phyloP scores from a whole-genome alignment of 2,113 vertebrate species.

The Tachysurus vachellii region DNA sequence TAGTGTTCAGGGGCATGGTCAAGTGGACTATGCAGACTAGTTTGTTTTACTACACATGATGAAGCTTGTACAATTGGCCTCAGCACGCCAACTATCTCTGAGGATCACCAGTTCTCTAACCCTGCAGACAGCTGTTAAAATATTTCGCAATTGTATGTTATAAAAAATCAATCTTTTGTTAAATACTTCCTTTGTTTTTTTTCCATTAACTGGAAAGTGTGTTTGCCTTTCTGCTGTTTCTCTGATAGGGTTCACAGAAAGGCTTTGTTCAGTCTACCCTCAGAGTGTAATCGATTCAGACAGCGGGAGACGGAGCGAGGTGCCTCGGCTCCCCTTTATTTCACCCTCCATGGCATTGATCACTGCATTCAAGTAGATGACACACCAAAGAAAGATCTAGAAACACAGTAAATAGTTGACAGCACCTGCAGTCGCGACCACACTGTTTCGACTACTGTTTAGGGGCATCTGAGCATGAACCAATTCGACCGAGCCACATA shows the following conservation, averaged over 20 bases:
- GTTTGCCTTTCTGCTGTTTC: slow-evolving; percentile 33
- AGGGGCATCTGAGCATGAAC: slow-evolving; percentile 3
- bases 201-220: slow-evolving; percentile 9
- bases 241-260: slow-evolving; percentile 38
- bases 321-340: slow-evolving; percentile 29
- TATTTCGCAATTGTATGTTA: background rate
- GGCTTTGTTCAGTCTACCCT: slow-evolving; percentile 38
- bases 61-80: background rate
- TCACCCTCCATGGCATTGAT: slow-evolving; percentile 41
- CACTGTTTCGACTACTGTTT: slow-evolving; percentile 7
- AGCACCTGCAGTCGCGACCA: slow-evolving; percentile 16
- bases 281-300: slow-evolving; percentile 40
- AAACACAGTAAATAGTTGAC: slow-evolving; percentile 17
- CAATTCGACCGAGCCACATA: background rate
- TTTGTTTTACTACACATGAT: background rate
- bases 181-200: background rate
- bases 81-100: background rate
- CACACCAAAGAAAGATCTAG: slow-evolving; percentile 27
- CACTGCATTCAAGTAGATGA: slow-evolving; percentile 20
- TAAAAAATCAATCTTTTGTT: slow-evolving; percentile 5
- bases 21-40: background rate
- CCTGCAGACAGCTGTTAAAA: background rate
- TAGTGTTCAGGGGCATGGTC: background rate
- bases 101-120: background rate
- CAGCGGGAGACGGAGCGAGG: slow-evolving; percentile 42